Percentiles rank a stretch among this genome's conserved stretches.
Conservation (phyloP, 2,797 vertebrate genomes). For the Melanogrammus aeglefinus region DNA sequence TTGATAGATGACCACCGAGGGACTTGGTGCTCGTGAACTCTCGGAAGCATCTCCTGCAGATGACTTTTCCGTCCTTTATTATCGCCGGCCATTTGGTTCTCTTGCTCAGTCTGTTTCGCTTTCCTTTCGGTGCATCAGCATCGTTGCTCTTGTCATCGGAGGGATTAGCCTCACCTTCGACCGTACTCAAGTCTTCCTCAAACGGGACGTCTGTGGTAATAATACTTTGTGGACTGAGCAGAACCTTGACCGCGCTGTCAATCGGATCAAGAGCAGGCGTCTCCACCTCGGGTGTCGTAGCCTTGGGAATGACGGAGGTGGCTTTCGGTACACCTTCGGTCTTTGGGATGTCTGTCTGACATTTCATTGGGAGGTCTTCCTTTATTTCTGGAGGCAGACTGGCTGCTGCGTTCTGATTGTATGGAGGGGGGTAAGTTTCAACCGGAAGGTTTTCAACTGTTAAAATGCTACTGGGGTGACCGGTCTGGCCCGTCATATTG, state of each 20-base stretch:
- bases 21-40: slow-evolving; percentile 97
- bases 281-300: slow-evolving; percentile 46
- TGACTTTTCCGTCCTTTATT: slow-evolving; percentile 96
- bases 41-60: slow-evolving; percentile 96
- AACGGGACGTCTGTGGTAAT: slow-evolving; percentile 58
- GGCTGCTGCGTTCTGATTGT: slow-evolving; percentile 58
- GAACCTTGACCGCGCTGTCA: slow-evolving; percentile 62
- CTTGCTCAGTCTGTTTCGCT: slow-evolving; percentile 85
- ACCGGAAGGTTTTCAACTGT: slow-evolving; percentile 66
- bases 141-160: slow-evolving; percentile 61
- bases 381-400: slow-evolving; percentile 53
- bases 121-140: slow-evolving; percentile 62
- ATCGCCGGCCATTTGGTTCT: slow-evolving; percentile 97
- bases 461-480: slow-evolving; percentile 63
- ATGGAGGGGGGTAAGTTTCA: slow-evolving; percentile 63
- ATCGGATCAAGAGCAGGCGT: slow-evolving; percentile 63
- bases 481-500: slow-evolving; percentile 50
- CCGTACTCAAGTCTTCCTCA: slow-evolving; percentile 62
- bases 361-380: slow-evolving; percentile 58
- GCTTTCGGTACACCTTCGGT: slow-evolving; percentile 46
- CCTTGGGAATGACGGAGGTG: slow-evolving; percentile 52
- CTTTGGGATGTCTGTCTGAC: slow-evolving; percentile 50
- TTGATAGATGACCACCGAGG: slow-evolving; percentile 95
- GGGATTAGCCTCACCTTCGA: slow-evolving; percentile 53
- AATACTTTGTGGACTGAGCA: slow-evolving; percentile 60